Base-by-base conservation (phyloP, 2,113 vertebrate species). In the Struthidea cinerea region DNA sequence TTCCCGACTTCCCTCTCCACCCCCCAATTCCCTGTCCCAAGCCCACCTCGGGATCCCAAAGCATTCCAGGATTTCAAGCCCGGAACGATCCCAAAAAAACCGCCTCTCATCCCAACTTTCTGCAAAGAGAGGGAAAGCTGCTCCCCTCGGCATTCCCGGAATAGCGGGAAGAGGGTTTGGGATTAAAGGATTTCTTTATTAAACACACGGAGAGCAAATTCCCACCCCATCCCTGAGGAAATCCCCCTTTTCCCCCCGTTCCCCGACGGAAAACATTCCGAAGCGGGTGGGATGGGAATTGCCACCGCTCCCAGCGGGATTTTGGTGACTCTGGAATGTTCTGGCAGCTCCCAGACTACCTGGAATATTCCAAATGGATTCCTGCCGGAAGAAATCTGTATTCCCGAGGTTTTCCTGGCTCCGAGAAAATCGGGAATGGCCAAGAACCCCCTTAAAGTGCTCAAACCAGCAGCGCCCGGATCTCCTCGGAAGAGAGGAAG, bases 391-490 rank as follows among this genome's bases (percentile, higher is more conserved):
- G 37, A 35, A 93, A 83, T n/a, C 21, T 3, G 0, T 4, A 46
- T 59, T 59, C 30, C 81, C 35, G 10, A 80, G 55, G 47, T 71
- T 75, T 32, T 47, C 52, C 71, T 41, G 35, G 39, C 5, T 47
- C 69, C 5, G 18, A 55, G n/a, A 79, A 84, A 83, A 94, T 39
- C 6, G 30, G 94, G 94, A 96, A 84, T 64, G 71, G 94, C 71
- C 81, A 33, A 52, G 52, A 89, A 86, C 68, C 86, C 83, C 93
- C 94, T 81, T 98, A 98, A 98, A 98, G 98, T 98, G 98, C 98
- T 96, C 74, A 60, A 93, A 92, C 60, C 94, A 98, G 98, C 97
- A 98, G 97, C 98, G 57, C 80, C 75, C 77, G 64, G 92, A 42
- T 76, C 85, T 92, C 95, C 89, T 87, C 61, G 23, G 30, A 79